phyloP scores from a whole-genome alignment of 2,113 vertebrate genomes.

The Esox niger region DNA sequence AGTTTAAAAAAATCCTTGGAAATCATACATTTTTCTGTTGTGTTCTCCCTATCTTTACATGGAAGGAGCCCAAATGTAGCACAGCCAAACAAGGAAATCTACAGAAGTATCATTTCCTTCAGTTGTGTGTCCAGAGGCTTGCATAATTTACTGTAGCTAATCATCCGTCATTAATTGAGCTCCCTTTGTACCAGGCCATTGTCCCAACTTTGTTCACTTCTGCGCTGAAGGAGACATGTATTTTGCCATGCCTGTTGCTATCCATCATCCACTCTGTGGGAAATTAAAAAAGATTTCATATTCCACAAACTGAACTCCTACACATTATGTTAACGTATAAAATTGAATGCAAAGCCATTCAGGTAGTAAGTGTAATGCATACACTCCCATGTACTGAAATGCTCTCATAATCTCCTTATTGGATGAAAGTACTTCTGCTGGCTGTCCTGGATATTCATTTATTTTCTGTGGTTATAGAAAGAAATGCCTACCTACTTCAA shows the following conservation, averaged over 20 bases:
- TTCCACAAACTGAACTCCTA: constrained; percentile 7
- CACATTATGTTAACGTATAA: constrained; percentile 4
- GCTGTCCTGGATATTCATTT: not conserved
- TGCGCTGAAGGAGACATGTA: constrained; percentile 14
- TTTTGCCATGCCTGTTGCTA: not conserved
- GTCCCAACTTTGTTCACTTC: constrained; percentile 9
- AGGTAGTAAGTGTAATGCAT: too few relatives aligned
- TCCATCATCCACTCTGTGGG: constrained; percentile 7
- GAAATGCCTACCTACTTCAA: not conserved
- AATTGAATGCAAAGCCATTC: not conserved
- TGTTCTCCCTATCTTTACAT: constrained; percentile 44
- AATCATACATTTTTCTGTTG: constrained; percentile 21
- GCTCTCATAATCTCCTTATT: not conserved
- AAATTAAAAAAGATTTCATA: constrained; percentile 3
- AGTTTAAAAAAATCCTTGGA: not conserved
- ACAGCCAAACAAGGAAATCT: constrained; percentile 26
- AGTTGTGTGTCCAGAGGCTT: constrained; percentile 41
- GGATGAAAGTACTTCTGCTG: not conserved
- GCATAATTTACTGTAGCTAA: constrained; percentile 41
- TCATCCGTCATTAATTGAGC: constrained; percentile 50
- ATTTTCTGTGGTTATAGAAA: not conserved
- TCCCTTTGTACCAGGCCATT: constrained; percentile 19
- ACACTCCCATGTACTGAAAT: not conserved
- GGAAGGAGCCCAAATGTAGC: constrained; percentile 31
- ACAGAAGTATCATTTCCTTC: constrained; percentile 25